phyloP scores from a whole-genome alignment of 2,797 vertebrate species.

The Poeciliopsis paucimaculata region DNA sequence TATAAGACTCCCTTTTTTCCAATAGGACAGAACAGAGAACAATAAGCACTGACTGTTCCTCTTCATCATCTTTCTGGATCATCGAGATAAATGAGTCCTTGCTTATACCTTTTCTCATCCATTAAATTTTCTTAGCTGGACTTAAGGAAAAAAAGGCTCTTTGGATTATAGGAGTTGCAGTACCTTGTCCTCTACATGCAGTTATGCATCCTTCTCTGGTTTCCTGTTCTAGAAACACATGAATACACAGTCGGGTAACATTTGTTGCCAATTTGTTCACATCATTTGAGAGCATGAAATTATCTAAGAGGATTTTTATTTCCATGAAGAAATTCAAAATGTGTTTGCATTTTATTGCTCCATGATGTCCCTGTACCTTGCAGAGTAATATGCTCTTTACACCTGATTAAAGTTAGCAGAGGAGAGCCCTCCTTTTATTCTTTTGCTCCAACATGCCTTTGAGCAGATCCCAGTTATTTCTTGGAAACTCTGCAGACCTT shows the following conservation, averaged over 20 bases:
- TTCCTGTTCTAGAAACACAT: constrained; percentile 12
- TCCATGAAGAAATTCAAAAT: constrained; percentile 21
- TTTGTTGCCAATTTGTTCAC: constrained; percentile 30
- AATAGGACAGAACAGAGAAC: not conserved
- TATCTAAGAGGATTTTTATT: constrained; percentile 11
- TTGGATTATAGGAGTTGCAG: not conserved
- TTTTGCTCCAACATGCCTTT: constrained; percentile 41
- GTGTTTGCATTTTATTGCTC: constrained; percentile 16
- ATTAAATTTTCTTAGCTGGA: not conserved
- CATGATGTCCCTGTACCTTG: constrained; percentile 47
- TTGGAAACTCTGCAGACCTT: constrained; percentile 50
- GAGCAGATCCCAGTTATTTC: constrained; percentile 45
- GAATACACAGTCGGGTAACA: constrained; percentile 30
- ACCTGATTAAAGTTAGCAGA: constrained; percentile 69
- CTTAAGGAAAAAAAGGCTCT: not conserved
- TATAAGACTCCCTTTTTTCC: not conserved
- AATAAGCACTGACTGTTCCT: not conserved
- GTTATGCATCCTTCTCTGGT: constrained; percentile 5
- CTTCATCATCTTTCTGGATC: not conserved
- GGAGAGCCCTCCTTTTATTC: constrained; percentile 48
- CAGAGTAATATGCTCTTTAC: constrained; percentile 56
- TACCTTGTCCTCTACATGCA: not conserved
- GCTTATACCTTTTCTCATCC: not conserved
- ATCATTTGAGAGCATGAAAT: constrained; percentile 15
- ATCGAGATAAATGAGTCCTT: not conserved